phyloP scores from a whole-genome alignment of 2,888 invertebrate genomes.

The Tachina fera region DNA sequence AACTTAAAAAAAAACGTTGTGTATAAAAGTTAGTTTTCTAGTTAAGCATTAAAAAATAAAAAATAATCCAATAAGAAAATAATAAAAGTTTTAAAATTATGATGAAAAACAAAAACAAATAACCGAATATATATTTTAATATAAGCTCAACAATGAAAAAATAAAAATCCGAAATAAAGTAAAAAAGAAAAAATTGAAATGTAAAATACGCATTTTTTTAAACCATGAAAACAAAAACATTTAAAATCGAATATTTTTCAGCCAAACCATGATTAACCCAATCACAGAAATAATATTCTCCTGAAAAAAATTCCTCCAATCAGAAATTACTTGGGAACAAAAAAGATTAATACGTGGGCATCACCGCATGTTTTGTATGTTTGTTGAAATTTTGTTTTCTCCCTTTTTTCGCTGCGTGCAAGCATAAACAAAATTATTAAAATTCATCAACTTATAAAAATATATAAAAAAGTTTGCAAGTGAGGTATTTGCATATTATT shows the following conservation, averaged over 20 bases:
- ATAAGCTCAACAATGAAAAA: constrained; percentile 69
- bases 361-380: no score
- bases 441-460: no score
- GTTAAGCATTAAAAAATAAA: constrained; percentile 63
- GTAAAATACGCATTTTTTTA: neutral
- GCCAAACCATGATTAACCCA: no score
- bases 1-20: constrained; percentile 62
- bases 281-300: no score
- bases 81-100: constrained; percentile 67
- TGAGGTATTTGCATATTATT: no score
- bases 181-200: constrained; percentile 56
- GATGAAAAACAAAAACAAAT: constrained; percentile 66
- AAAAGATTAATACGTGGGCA: no score
- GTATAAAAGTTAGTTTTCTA: constrained; percentile 70
- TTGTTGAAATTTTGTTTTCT: no score
- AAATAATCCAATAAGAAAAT: constrained; percentile 45
- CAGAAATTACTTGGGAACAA: no score
- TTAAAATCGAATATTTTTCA: neutral
- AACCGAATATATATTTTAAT: constrained; percentile 73
- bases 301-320: no score
- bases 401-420: no score
- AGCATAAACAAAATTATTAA: no score
- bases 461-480: no score
- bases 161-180: constrained; percentile 55
- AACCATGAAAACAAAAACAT: neutral